Conservation (phyloP, 2,113 vertebrate species). For the Desmodus rotundus region DNA sequence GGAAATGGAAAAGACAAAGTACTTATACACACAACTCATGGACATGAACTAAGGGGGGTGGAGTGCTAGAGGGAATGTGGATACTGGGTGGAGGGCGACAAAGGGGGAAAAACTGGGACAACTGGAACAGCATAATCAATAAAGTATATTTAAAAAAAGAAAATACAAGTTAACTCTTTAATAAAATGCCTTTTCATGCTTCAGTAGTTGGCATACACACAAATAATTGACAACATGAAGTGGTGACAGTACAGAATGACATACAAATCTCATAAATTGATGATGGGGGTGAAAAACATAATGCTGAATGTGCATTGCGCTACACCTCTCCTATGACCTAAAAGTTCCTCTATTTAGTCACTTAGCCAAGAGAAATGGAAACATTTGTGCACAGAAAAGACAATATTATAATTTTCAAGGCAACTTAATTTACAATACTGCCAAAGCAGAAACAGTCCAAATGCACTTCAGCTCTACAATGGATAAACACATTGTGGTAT, state of each 20-base stretch:
- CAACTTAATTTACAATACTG: background rate
- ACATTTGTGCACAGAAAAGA: background rate
- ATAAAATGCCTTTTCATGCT: background rate
- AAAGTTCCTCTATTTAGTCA: background rate
- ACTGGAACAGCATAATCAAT: no score
- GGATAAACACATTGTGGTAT: background rate
- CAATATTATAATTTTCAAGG: background rate
- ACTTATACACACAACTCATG: background rate
- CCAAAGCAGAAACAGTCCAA: background rate
- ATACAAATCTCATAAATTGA: background rate
- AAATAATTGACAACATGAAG: background rate
- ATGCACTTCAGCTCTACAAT: background rate
- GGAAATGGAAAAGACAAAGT: background rate
- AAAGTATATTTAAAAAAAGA: no score
- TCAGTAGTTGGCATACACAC: background rate
- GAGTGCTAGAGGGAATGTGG: no score
- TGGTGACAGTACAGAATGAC: background rate
- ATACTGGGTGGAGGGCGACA: no score
- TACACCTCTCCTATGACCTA: background rate
- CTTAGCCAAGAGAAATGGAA: background rate
- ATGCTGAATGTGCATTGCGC: background rate
- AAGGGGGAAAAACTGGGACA: no score
- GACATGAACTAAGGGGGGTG: no score
- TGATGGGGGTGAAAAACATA: background rate
- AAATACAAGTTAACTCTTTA: background rate